Conservation (phyloP, 2,888 invertebrate species). For the Quadroppia sp. region DNA sequence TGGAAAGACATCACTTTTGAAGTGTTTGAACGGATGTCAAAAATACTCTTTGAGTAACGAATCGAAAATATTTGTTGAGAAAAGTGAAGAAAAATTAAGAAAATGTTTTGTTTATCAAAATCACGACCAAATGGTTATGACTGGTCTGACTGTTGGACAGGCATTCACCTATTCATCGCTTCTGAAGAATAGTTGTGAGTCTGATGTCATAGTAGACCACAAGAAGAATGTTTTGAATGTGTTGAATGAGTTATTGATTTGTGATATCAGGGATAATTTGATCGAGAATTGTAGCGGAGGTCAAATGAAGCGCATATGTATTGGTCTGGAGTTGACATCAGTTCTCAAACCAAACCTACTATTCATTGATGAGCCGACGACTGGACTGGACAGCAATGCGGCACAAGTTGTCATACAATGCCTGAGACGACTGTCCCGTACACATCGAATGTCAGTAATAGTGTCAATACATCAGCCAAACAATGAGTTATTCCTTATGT, state of each 20-base stretch:
- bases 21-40: not conserved
- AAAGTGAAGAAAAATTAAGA: not conserved
- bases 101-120: not conserved
- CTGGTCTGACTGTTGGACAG: not conserved
- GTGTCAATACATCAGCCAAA: constrained; percentile 19
- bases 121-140: not conserved
- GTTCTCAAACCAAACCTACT: not conserved
- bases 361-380: constrained; percentile 11
- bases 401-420: not conserved
- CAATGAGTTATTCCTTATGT: not conserved
- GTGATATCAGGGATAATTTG: not conserved
- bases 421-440: not conserved
- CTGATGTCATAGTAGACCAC: not conserved
- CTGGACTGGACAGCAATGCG: constrained; percentile 10
- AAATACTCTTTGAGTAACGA: not conserved
- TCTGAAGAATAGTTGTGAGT: not conserved
- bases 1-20: not conserved
- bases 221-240: not conserved
- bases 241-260: not conserved
- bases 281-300: not conserved
- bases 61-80: not conserved
- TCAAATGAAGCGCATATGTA: not conserved
- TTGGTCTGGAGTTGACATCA: not conserved
- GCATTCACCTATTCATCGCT: not conserved
- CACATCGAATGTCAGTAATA: not conserved